Evolutionary conservation across 2,888 invertebrate genomes (phyloP).

Genomic region (Campaea margaritaria): DNA sequence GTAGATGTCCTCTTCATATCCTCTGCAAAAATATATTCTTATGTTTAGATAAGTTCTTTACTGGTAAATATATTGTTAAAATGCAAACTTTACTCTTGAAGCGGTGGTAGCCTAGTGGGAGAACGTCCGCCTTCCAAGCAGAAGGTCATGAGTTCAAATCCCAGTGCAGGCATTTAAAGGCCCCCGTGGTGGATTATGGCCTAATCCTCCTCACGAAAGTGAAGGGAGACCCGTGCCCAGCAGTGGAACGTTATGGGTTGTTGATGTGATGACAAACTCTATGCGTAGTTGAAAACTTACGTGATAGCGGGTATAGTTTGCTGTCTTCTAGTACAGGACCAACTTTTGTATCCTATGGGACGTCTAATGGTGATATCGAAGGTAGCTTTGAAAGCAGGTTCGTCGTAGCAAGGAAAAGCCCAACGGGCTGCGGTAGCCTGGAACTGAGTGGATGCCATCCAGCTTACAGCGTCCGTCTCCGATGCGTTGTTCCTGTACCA

Average conservation of each 20-base stretch:
- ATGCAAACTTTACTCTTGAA: too few relatives aligned
- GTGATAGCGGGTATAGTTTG: conserved; percentile 37
- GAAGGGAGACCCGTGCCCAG: too few relatives aligned
- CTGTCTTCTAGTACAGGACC: conserved; percentile 86
- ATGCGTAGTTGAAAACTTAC: conserved; percentile 53
- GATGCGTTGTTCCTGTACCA: conserved; percentile 70
- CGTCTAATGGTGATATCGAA: conserved; percentile 89
- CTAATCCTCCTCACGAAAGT: too few relatives aligned
- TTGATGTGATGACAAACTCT: neutral
- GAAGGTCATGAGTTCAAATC: too few relatives aligned
- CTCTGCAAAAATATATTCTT: conserved; percentile 48
- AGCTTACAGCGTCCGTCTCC: conserved; percentile 57
- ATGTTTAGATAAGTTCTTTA: neutral
- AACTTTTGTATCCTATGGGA: conserved; percentile 73
- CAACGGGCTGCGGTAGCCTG: conserved; percentile 87
- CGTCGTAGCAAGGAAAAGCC: conserved; percentile 93
- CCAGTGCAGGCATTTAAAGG: too few relatives aligned
- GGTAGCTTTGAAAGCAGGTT: conserved; percentile 92
- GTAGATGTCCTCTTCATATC: conserved; percentile 64
- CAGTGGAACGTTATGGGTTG: too few relatives aligned
- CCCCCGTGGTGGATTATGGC: too few relatives aligned
- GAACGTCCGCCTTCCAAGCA: too few relatives aligned
- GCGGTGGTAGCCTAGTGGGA: too few relatives aligned
- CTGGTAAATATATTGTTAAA: neutral
- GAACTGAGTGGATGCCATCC: conserved; percentile 89